Conservation (phyloP, 1,140 invertebrate genomes). For the Mylabris phalerata region DNA sequence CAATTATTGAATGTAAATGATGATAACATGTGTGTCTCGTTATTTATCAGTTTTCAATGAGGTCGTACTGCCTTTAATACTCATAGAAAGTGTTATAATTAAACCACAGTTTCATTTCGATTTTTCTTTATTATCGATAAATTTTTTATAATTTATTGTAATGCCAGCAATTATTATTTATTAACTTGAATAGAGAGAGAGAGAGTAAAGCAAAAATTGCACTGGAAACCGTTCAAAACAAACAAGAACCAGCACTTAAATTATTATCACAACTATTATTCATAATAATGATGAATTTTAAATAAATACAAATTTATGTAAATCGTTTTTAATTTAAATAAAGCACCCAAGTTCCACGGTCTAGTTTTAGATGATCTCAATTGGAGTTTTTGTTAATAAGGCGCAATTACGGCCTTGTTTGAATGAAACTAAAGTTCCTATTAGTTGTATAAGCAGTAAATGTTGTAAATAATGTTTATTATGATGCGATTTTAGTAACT, state of each 20-base stretch:
- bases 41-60: no score
- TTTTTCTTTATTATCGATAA: conserved; percentile 10
- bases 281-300: conserved; percentile 3
- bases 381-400: conserved; percentile 2
- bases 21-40: no score
- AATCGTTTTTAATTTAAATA: conserved; percentile 1
- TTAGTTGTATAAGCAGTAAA: conserved; percentile 26
- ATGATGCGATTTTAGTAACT: conserved; percentile 12
- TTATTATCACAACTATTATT: conserved; percentile 10
- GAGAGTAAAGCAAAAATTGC: conserved; percentile 1
- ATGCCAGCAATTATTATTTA: conserved; percentile 2
- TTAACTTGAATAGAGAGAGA: conserved; percentile 4
- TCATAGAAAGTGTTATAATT: no score
- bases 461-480: conserved; percentile 14
- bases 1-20: no score
- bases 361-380: conserved; percentile 4
- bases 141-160: conserved; percentile 6
- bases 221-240: no score
- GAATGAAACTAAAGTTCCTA: conserved; percentile 41
- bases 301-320: conserved; percentile 3
- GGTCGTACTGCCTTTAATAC: no score
- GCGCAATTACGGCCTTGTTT: neutral
- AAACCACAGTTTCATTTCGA: neutral
- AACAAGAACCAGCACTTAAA: conserved; percentile 1
- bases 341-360: conserved; percentile 1